Evolutionary conservation across 2,797 vertebrate genomes (phyloP).

Genomic region (Myripristis jacobus): DNA sequence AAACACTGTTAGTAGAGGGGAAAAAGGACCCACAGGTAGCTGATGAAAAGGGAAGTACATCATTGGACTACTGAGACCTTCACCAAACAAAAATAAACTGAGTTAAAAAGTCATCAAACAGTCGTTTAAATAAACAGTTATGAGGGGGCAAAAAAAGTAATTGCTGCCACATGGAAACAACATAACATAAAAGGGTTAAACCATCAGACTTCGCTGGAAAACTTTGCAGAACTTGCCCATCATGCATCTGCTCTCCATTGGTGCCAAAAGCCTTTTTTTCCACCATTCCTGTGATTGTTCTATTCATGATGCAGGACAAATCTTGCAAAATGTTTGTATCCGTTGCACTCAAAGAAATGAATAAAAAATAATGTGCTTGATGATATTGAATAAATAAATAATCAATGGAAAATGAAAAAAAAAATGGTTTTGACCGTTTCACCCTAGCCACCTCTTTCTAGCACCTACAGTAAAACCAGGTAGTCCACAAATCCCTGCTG

Average conservation of each 20-base stretch:
- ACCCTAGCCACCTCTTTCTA: no score
- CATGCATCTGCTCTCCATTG: not conserved
- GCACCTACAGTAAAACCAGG: not conserved
- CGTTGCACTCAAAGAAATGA: not conserved
- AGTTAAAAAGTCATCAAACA: not conserved
- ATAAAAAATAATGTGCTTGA: not conserved
- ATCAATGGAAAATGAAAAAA: not conserved
- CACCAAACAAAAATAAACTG: not conserved
- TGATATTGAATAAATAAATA: not conserved
- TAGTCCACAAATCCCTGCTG: not conserved
- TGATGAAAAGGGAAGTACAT: constrained; percentile 3
- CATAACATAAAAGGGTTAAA: not conserved
- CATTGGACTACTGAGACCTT: not conserved
- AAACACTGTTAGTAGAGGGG: not conserved
- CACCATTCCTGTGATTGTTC: not conserved
- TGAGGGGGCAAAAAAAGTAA: not conserved
- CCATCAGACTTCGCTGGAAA: not conserved
- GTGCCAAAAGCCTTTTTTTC: not conserved
- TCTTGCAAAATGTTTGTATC: no score
- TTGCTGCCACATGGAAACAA: constrained; percentile 5
- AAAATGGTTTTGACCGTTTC: no score
- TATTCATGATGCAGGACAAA: not conserved
- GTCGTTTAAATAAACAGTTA: no score
- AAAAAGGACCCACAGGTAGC: not conserved
- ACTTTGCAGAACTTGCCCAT: not conserved